Conservation (phyloP, 2,888 invertebrate species). For the Eristalis tenax region DNA sequence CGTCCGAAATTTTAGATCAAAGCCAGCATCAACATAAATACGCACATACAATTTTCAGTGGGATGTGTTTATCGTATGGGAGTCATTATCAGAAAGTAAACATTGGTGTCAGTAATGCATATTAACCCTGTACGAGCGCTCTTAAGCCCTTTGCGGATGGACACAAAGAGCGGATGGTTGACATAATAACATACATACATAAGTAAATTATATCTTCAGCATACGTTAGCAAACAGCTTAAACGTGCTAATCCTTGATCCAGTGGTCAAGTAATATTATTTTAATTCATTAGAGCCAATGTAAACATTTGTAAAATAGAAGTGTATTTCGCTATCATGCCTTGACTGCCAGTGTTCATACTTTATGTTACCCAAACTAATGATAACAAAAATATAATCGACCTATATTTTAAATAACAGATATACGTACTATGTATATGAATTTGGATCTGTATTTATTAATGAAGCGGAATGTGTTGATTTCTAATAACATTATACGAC, state of each 20-base stretch:
- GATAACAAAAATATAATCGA: background rate
- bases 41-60: slow-evolving; percentile 41
- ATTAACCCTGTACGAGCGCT: slow-evolving; percentile 42
- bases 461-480: too few relatives aligned
- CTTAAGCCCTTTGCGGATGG: slow-evolving; percentile 13
- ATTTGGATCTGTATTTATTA: too few relatives aligned
- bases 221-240: slow-evolving; percentile 25
- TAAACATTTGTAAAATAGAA: slow-evolving; percentile 24
- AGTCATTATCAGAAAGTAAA: slow-evolving; percentile 40
- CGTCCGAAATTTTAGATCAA: slow-evolving; percentile 56
- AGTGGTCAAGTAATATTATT: slow-evolving; percentile 50
- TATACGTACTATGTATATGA: too few relatives aligned
- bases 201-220: background rate
- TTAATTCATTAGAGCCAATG: slow-evolving; percentile 37
- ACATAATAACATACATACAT: slow-evolving; percentile 25
- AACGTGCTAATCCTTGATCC: slow-evolving; percentile 10
- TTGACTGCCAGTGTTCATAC: background rate
- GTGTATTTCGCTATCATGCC: background rate
- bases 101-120: slow-evolving; percentile 27
- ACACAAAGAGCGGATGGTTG: slow-evolving; percentile 8
- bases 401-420: background rate
- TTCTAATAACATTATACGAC: too few relatives aligned
- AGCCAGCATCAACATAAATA: slow-evolving; percentile 37
- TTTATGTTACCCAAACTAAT: background rate
- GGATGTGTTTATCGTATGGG: slow-evolving; percentile 37